phyloP scores from a whole-genome alignment of 1,140 invertebrate species.

The Medauroidea extradentata region DNA sequence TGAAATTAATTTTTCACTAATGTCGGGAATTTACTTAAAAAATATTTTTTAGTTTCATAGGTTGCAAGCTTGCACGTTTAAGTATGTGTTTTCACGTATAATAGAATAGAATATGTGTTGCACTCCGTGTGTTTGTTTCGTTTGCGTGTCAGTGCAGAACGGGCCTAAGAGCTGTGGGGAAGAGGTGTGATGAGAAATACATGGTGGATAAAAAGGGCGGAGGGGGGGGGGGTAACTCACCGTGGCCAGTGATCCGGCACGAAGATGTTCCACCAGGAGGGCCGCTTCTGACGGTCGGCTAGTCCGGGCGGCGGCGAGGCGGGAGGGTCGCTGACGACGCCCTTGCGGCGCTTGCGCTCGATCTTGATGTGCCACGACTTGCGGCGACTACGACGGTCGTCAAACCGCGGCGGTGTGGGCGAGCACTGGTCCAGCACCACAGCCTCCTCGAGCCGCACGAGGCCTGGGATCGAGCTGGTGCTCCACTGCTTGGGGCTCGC shows the following conservation, averaged over 20 bases:
- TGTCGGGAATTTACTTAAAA: too few relatives aligned
- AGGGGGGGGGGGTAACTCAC: conserved; percentile 36
- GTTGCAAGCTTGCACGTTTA: too few relatives aligned
- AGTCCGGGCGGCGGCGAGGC: conserved; percentile 4
- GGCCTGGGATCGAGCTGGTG: conserved; percentile 41
- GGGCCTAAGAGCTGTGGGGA: too few relatives aligned
- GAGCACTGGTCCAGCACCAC: conserved; percentile 1
- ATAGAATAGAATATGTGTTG: too few relatives aligned
- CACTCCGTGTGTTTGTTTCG: too few relatives aligned
- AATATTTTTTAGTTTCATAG: too few relatives aligned
- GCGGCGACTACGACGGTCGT: conserved; percentile 44
- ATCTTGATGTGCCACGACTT: conserved; percentile 71
- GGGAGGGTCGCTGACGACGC: conserved; percentile 46
- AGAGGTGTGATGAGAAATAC: too few relatives aligned
- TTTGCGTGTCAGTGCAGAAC: too few relatives aligned
- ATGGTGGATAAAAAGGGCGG: too few relatives aligned
- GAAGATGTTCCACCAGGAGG: conserved; percentile 83
- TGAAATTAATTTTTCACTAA: too few relatives aligned
- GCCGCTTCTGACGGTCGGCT: conserved; percentile 60
- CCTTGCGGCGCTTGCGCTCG: conserved; percentile 61
- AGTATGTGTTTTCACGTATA: too few relatives aligned
- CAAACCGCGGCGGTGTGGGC: conserved; percentile 29
- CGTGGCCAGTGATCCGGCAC: conserved; percentile 65
- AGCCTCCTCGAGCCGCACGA: conserved; percentile 39
- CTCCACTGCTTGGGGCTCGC: conserved; percentile 39